Evolutionary conservation across 2,113 vertebrate species (phyloP), one percentile per base, ranked within the genome.

Genomic region (Peromyscus leucopus): DNA sequence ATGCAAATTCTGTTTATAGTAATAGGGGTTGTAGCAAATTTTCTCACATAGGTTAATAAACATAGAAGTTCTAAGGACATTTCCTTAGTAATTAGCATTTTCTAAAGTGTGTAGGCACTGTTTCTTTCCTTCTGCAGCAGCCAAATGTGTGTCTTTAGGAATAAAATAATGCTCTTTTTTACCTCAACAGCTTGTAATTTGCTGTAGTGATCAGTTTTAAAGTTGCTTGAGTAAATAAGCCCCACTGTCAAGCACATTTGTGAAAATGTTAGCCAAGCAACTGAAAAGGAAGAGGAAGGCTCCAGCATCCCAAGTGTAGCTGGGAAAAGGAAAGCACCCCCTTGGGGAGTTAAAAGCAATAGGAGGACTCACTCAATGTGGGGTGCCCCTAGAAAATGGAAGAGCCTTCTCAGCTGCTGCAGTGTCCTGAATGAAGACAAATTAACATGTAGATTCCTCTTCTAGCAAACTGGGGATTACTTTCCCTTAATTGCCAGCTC

Each of bases 211-310:
- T 89, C 89, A 65, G 11, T 86, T 89, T 78, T 67, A 57, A 24
- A 71, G 21, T 85, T 92, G 2, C 10, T 76, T 75, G 63, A 82
- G 74, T 82, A 87, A 96, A 91, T 89, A 55, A 88, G 67, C 11
- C 21, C 28, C 71, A 87, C 72, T 78, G 7, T 63, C 24, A 91
- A 48, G 55, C 46, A 91, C n/a, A 76, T n/a, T 90, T 91, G 31
- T 86, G 48, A 87, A 95, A 94, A 83, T 88, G 85, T 95, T 94
- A 94, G 61, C 24, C 82, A 94, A 83, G 91, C 5, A 92, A 78
- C 83, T 16, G 9, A 88, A 97, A 82, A 83, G 82, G 2, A 93
- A 79, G 89, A 36, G 5, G 39, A 96, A 89, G 55, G 1, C 85
- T 95, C 8, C 0, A 63, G 46, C 33, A 89, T 55, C 42, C 76